A percentile compares a stretch with the other conserved stretches of the same genome.
phyloP scores from a whole-genome alignment of 2,113 vertebrate genomes.

The Nipponia nippon region DNA sequence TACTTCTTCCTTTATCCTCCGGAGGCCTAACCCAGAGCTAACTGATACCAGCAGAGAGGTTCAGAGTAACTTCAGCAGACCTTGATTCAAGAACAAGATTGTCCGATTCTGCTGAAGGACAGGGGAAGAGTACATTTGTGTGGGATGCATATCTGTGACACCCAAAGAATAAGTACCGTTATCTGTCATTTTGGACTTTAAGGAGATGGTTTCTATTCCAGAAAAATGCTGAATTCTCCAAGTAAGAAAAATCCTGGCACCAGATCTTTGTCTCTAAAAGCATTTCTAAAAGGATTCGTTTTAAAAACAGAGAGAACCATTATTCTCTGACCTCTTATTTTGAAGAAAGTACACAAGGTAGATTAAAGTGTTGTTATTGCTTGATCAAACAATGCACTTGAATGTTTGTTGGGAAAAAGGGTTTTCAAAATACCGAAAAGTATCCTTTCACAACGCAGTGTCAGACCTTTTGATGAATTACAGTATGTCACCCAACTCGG shows the following conservation, averaged over 20 bases:
- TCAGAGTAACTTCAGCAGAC: not conserved
- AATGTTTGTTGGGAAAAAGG: conserved; percentile 8
- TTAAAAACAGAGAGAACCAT: not conserved
- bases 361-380: conserved; percentile 39
- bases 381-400: conserved; percentile 34
- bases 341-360: conserved; percentile 9
- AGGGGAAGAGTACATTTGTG: not conserved
- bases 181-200: not conserved
- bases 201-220: not conserved
- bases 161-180: not conserved
- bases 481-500: not conserved
- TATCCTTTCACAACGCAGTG: not conserved
- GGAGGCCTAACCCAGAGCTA: not conserved
- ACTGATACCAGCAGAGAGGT: not conserved
- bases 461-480: conserved; percentile 37
- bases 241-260: not conserved
- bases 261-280: not conserved
- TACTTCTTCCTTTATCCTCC: not conserved
- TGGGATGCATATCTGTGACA: not conserved
- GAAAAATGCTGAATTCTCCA: not conserved
- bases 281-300: conserved; percentile 7
- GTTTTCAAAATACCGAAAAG: conserved; percentile 6
- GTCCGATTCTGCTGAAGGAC: not conserved
- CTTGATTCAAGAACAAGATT: not conserved
- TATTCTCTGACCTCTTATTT: conserved; percentile 9